Evolutionary conservation across 2,113 vertebrate genomes (phyloP).

Genomic region (Lophura nycthemera): DNA sequence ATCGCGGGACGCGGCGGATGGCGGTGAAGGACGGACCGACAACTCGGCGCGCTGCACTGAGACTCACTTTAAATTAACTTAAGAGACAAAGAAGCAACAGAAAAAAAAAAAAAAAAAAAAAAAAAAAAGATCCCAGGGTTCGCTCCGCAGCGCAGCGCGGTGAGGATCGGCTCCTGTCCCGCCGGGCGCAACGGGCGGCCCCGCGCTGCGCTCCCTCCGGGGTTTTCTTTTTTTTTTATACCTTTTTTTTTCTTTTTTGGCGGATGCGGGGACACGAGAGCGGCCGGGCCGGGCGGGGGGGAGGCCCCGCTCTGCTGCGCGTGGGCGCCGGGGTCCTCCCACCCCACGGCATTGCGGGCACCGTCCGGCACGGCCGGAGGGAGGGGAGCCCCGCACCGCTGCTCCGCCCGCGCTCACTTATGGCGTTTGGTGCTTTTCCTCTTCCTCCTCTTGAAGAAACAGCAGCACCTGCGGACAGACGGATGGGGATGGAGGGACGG

Average conservation of each 20-base stretch:
- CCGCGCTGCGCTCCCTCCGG: not conserved
- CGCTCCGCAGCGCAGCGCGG: too few relatives aligned
- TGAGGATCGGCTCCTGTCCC: too few relatives aligned
- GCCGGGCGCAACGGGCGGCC: too few relatives aligned
- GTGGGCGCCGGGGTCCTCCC: not conserved
- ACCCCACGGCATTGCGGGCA: not conserved
- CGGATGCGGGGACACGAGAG: conserved; percentile 25
- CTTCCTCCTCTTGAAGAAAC: conserved; percentile 98
- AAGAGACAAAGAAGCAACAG: conserved; percentile 65
- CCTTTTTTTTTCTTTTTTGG: not conserved
- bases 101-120: conserved; percentile 3
- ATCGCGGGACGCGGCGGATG: conserved; percentile 24
- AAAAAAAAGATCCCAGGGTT: not conserved
- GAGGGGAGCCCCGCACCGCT: conserved; percentile 10
- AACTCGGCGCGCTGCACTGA: conserved; percentile 53
- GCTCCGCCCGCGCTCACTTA: conserved; percentile 82
- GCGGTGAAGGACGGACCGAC: conserved; percentile 9
- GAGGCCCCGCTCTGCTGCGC: not conserved
- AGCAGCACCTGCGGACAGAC: conserved; percentile 89
- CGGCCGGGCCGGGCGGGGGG: not conserved
- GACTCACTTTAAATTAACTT: conserved; percentile 74
- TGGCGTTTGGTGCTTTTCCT: conserved; percentile 96
- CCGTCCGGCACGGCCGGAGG: conserved; percentile 37
- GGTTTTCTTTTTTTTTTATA: not conserved
- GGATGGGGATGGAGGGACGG: not conserved